These are phyloP conservation scores for Rhodeus uyekii DNA, from an alignment of 2,797 vertebrate species.

Conservation along the genomic window DNA sequence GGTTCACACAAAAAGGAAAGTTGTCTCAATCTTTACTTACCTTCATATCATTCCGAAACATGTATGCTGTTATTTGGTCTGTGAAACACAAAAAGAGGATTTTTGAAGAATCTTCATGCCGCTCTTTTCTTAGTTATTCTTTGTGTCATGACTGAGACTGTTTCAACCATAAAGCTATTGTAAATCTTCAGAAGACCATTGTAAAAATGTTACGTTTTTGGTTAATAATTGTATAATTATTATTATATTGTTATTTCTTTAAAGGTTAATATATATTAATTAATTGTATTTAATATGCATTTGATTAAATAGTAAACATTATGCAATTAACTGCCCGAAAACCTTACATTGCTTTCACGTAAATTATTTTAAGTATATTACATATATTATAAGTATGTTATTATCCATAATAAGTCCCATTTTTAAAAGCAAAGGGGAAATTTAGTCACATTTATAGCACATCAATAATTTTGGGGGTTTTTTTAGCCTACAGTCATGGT, in stretches of 20 bases:
- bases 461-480: not conserved
- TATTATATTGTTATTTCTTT: not conserved
- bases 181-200: not conserved
- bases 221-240: not conserved
- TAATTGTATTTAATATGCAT: not conserved
- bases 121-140: no score
- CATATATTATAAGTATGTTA: not conserved
- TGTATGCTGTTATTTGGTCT: slow-evolving; percentile 3
- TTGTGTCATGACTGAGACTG: not conserved
- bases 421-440: not conserved
- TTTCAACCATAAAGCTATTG: not conserved
- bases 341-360: not conserved
- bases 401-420: not conserved
- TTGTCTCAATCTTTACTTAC: not conserved
- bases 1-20: not conserved
- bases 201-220: not conserved
- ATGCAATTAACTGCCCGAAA: not conserved
- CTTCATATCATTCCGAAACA: not conserved
- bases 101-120: not conserved
- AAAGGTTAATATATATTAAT: not conserved
- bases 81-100: slow-evolving; percentile 13
- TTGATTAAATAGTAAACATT: not conserved
- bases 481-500: not conserved
- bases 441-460: no score
- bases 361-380: not conserved